Conservation (phyloP, 2,113 vertebrate species). For the Eurypyga helias region DNA sequence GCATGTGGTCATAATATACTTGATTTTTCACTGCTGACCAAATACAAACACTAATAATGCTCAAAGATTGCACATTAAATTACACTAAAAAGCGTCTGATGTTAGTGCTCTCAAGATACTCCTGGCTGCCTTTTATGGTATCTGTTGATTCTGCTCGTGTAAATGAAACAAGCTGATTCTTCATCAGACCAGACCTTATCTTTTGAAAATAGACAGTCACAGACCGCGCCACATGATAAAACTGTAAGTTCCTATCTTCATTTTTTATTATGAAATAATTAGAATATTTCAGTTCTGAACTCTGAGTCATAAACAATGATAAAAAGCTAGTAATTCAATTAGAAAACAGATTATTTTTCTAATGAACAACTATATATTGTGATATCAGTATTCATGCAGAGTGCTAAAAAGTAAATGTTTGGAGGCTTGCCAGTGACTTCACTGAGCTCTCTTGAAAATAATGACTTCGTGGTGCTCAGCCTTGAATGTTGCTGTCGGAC, state of each 20-base stretch:
- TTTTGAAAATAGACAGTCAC: not conserved
- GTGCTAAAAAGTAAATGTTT: not conserved
- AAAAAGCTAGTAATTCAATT: constrained; percentile 36
- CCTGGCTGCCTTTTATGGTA: not conserved
- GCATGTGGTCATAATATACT: not conserved
- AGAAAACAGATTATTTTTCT: constrained; percentile 3
- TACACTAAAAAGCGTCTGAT: not conserved
- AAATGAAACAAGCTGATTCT: not conserved
- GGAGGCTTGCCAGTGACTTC: not conserved
- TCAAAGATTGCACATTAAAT: not conserved
- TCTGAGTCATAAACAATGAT: not conserved
- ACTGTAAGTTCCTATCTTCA: not conserved
- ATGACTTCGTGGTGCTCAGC: not conserved
- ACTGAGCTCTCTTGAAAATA: not conserved
- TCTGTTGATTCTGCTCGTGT: not conserved
- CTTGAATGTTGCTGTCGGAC: not conserved
- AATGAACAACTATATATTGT: not conserved
- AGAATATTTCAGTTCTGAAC: constrained; percentile 18
- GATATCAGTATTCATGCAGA: not conserved
- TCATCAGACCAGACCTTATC: constrained; percentile 2
- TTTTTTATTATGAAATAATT: constrained; percentile 26
- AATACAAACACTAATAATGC: not conserved
- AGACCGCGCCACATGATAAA: not conserved
- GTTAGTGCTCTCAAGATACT: not conserved
- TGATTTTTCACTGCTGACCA: not conserved